Base-by-base conservation (phyloP, 2,888 invertebrate species). In the Mystacides longicornis region DNA sequence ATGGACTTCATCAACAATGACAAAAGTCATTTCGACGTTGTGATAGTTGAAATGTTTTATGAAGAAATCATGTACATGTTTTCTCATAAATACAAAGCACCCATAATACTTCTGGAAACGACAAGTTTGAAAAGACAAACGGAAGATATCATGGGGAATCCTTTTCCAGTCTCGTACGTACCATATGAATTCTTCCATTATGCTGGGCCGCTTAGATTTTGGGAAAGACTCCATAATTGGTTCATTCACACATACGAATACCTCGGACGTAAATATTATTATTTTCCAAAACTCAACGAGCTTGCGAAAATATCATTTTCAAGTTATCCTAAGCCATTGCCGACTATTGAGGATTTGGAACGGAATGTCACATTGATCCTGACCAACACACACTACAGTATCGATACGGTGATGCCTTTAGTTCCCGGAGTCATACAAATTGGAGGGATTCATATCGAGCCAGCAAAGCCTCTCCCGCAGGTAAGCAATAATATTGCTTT, bases 401-500 rank as follows among this genome's bases (percentile, higher is more conserved):
- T 75, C 54, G 74, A 75, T 49, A 60, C 67, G 4, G 70, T 79
- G 1, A 66, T 69, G 3, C 81, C 81, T 0, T 69, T 75, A 19
- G 69, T 78, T 2, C 82, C 81, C 0, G 80, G 79, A 64, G 69
- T 80, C 56, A 69, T 81, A 1, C 79, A 81, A 63, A 72, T 82
- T 49, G 82, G 81, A 20, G 82, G 82, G 23, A 65, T 75, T 49
- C 82, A 83, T 66, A 65, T 78, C 7, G 67, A 67, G 16, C 66
- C 68, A 43, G 71, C 66, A 58, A 66, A 68, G 33, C 63, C 60
- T 1, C 62, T 67, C 49, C 66, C 77, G 4, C 54, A 67, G 63
- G 75, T 74, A 63, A 62, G 65, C 27, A 7, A n/a, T n/a, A n/a
- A n/a, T n/a, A n/a, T n/a, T n/a, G n/a, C n/a, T n/a, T n/a, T n/a